A percentile compares a stretch with the other conserved stretches of the same genome.
Evolutionary conservation across 2,113 vertebrate species (phyloP).

Genomic region (Bostrychus sinensis): DNA sequence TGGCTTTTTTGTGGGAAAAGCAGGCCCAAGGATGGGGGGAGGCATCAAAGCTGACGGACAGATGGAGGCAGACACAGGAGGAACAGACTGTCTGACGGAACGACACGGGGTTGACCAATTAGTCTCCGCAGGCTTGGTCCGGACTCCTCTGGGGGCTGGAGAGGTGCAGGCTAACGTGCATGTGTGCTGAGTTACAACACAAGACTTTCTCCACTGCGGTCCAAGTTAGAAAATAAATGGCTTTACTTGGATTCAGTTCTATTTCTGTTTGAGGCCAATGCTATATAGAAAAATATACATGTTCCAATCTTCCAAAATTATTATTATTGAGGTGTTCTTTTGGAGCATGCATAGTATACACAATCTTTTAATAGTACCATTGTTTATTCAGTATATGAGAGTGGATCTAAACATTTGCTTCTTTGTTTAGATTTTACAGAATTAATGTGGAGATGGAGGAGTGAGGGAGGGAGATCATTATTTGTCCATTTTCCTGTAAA

Average conservation of each 20-base stretch:
- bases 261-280: conserved; percentile 17
- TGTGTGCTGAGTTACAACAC: conserved; percentile 46
- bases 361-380: too few species aligned
- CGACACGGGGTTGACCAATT: conserved; percentile 58
- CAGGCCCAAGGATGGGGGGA: conserved; percentile 13
- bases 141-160: conserved; percentile 46
- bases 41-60: conserved; percentile 41
- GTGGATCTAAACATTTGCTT: too few species aligned
- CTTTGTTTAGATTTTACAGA: too few species aligned
- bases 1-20: conserved; percentile 39
- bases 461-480: too few species aligned
- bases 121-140: conserved; percentile 36
- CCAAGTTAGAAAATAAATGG: conserved; percentile 47
- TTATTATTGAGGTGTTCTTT: too few species aligned
- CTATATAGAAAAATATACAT: too few species aligned
- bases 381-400: too few species aligned
- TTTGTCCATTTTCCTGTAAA: too few species aligned
- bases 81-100: not conserved
- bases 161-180: conserved; percentile 58
- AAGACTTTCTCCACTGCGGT: conserved; percentile 42
- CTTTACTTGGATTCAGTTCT: conserved; percentile 24
- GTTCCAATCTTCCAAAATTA: too few species aligned
- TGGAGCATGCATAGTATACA: too few species aligned
- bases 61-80: conserved; percentile 7
- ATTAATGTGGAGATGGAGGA: too few species aligned